Percentiles rank a stretch among this genome's conserved stretches.
These are phyloP conservation scores for Schizopygopsis pylzovi DNA, from an alignment of 2,797 vertebrate genomes.

Conservation along the genomic window DNA sequence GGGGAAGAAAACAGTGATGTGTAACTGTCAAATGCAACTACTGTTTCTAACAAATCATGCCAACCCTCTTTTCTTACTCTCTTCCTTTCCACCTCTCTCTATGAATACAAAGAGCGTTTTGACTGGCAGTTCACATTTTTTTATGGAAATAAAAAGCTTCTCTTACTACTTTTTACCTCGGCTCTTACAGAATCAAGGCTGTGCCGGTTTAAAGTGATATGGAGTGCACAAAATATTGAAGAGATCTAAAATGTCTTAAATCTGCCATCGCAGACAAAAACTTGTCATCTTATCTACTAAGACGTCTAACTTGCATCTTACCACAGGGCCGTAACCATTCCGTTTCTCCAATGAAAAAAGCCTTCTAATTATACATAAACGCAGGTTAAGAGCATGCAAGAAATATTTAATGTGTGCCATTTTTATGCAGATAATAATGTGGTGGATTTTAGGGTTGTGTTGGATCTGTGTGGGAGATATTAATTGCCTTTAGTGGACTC, in stretches of 20 bases:
- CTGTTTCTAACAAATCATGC: slow-evolving; percentile 65
- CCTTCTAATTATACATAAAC: slow-evolving; percentile 31
- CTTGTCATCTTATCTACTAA: slow-evolving; percentile 69
- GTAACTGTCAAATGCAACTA: slow-evolving; percentile 61
- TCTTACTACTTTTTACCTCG: slow-evolving; percentile 52
- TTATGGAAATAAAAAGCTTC: slow-evolving; percentile 66
- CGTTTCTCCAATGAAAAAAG: slow-evolving; percentile 58
- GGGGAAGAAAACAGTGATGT: slow-evolving; percentile 43
- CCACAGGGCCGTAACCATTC: slow-evolving; percentile 72
- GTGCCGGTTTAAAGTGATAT: slow-evolving; percentile 68
- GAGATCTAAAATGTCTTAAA: slow-evolving; percentile 67
- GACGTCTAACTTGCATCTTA: slow-evolving; percentile 72
- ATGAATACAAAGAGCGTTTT: slow-evolving; percentile 58
- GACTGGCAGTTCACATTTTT: slow-evolving; percentile 70
- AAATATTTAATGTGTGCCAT: slow-evolving; percentile 33
- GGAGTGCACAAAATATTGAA: slow-evolving; percentile 44
- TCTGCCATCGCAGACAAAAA: slow-evolving; percentile 60
- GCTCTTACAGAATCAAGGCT: slow-evolving; percentile 65
- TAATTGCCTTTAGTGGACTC: slow-evolving; percentile 71
- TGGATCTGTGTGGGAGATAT: slow-evolving; percentile 34
- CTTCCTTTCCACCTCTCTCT: slow-evolving; percentile 40
- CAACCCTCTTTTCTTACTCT: slow-evolving; percentile 46
- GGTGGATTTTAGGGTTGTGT: slow-evolving; percentile 19
- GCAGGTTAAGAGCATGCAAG: slow-evolving; percentile 23
- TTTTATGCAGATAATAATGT: slow-evolving; percentile 21